Percentiles rank a stretch among this genome's conserved stretches.
Conservation (phyloP, 2,797 vertebrate species). For the Siniperca scherzeri region DNA sequence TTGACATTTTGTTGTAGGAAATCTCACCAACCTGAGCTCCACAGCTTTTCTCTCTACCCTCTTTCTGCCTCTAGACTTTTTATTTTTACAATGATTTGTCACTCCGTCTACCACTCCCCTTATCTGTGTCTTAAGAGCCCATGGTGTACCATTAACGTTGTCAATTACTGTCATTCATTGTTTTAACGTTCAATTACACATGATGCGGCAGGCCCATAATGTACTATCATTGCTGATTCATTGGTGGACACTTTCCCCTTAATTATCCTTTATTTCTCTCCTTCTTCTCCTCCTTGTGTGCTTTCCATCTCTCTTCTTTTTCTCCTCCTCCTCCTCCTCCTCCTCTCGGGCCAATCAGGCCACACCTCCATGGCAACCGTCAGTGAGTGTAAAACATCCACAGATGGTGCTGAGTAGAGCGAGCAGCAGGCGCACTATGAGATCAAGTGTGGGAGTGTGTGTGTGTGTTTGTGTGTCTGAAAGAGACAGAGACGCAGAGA, state of each 20-base stretch:
- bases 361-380: conserved; percentile 89
- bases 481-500: conserved; percentile 46
- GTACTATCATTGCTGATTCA: conserved; percentile 85
- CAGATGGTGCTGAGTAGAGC: conserved; percentile 87
- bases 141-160: conserved; percentile 34
- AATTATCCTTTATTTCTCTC: conserved; percentile 71
- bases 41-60: background rate
- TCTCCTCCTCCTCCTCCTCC: conserved; percentile 64
- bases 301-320: conserved; percentile 52
- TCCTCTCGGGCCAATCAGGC: conserved; percentile 80
- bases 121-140: conserved; percentile 13
- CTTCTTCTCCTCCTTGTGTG: conserved; percentile 53
- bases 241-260: conserved; percentile 78
- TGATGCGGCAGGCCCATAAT: conserved; percentile 73
- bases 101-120: conserved; percentile 12
- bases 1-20: conserved; percentile 57
- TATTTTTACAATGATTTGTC: conserved; percentile 19
- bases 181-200: conserved; percentile 65
- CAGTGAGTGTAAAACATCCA: conserved; percentile 88
- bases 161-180: conserved; percentile 65
- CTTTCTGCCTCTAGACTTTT: background rate
- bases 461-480: conserved; percentile 72
- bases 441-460: conserved; percentile 78
- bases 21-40: conserved; percentile 3
- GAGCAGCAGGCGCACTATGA: conserved; percentile 79